A percentile compares a stretch with the other conserved stretches of the same genome.
phyloP scores from a whole-genome alignment of 1,140 invertebrate genomes.

The Pseudomyrmex sp. region DNA sequence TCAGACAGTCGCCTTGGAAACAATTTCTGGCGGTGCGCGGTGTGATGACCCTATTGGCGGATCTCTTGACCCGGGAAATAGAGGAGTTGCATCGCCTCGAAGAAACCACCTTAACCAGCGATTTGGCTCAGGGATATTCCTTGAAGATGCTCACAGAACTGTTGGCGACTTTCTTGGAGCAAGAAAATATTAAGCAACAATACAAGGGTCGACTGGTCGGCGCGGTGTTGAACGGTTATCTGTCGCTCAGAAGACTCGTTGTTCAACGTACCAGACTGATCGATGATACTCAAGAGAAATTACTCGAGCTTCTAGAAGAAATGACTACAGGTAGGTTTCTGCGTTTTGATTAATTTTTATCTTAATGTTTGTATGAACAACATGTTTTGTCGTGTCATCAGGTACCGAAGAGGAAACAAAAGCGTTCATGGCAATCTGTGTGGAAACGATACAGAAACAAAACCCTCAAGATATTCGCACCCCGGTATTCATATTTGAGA shows the following conservation, averaged over 20 bases:
- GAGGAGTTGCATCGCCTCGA: conserved; percentile 93
- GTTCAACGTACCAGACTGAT: conserved; percentile 97
- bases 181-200: conserved; percentile 93
- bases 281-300: conserved; percentile 98
- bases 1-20: conserved; percentile 95
- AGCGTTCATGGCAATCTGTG: conserved; percentile 98
- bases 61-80: conserved; percentile 95
- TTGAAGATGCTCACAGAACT: conserved; percentile 95
- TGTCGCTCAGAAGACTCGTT: conserved; percentile 95
- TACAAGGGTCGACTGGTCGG: conserved; percentile 96
- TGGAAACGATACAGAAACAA: conserved; percentile 98
- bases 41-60: conserved; percentile 93
- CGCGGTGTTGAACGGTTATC: conserved; percentile 96
- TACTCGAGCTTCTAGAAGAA: conserved; percentile 97
- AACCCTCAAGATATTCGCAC: conserved; percentile 96
- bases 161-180: conserved; percentile 93
- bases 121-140: conserved; percentile 96
- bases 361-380: conserved; percentile 35
- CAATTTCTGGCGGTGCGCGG: conserved; percentile 96
- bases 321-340: conserved; percentile 93
- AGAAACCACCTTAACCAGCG: conserved; percentile 96
- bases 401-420: conserved; percentile 98
- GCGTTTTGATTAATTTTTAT: conserved; percentile 26
- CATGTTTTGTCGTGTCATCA: conserved; percentile 72
- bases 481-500: conserved; percentile 98